Evolutionary conservation across 35 echinoderm and acorn worm species (phyloP).

Genomic region (Nesometra sesokonis): DNA sequence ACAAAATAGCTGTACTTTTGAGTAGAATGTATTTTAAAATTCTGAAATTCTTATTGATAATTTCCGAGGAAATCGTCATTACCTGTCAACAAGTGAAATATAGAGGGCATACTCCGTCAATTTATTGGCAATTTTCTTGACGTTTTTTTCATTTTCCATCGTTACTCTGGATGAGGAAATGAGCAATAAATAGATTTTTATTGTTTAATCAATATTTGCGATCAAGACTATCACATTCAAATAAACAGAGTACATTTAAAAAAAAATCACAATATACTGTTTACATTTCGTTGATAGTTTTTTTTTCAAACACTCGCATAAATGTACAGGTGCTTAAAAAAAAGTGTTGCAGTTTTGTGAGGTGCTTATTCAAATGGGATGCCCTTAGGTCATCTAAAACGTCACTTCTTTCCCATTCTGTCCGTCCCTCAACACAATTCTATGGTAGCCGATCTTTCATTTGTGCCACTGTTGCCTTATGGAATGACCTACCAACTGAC

Average conservation of each 20-base stretch:
- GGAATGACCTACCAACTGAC: too few species aligned
- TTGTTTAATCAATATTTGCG: neutral
- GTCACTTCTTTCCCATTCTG: too few species aligned
- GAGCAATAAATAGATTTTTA: neutral
- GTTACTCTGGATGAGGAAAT: neutral
- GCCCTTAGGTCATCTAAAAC: too few species aligned
- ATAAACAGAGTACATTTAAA: neutral
- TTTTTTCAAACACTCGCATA: too few species aligned
- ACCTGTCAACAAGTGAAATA: neutral
- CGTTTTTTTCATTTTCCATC: neutral
- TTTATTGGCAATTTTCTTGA: neutral
- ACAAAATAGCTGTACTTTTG: neutral
- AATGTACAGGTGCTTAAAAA: too few species aligned
- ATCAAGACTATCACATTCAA: neutral
- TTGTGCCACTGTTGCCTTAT: too few species aligned
- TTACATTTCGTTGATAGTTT: too few species aligned
- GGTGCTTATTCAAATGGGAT: too few species aligned
- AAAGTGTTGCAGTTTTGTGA: too few species aligned
- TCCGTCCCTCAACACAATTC: too few species aligned
- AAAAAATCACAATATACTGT: too few species aligned
- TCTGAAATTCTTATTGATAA: neutral
- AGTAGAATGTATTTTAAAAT: neutral
- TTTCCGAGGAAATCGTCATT: neutral
- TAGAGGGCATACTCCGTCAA: neutral
- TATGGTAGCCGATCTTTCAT: too few species aligned